Conservation (phyloP, 2,888 invertebrate genomes). For the Aproaerema taeniolella region DNA sequence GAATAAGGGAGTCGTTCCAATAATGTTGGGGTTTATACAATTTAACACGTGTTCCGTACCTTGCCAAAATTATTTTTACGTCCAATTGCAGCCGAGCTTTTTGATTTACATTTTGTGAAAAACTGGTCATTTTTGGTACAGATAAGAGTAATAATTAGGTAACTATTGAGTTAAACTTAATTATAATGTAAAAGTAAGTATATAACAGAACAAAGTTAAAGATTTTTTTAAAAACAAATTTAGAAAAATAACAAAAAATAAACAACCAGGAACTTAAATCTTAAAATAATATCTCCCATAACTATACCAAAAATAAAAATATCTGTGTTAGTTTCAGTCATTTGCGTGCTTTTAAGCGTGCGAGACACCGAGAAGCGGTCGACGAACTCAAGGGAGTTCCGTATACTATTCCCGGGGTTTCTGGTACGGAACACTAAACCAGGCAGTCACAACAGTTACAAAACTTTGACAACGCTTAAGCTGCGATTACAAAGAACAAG, state of each 20-base stretch:
- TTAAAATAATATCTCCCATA: constrained; percentile 12
- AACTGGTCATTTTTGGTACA: constrained; percentile 5
- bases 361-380: constrained; percentile 34
- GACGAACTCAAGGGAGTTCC: constrained; percentile 7
- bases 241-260: not conserved
- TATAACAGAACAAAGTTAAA: not conserved
- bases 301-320: constrained; percentile 10
- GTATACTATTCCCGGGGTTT: not conserved
- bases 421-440: constrained; percentile 16
- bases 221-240: not conserved
- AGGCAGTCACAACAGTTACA: constrained; percentile 12
- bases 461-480: constrained; percentile 4
- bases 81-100: no score
- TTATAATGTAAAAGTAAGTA: not conserved
- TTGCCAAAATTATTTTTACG: no score
- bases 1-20: constrained; percentile 4
- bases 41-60: constrained; percentile 13
- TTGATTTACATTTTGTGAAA: no score
- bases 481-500: constrained; percentile 5
- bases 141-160: no score
- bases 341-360: constrained; percentile 37
- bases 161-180: no score
- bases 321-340: constrained; percentile 33
- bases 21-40: constrained; percentile 10
- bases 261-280: constrained; percentile 1